These are phyloP conservation scores for Bombus haemorrhoidalis DNA, from an alignment of 1,140 invertebrate genomes.

Conservation along the genomic window DNA sequence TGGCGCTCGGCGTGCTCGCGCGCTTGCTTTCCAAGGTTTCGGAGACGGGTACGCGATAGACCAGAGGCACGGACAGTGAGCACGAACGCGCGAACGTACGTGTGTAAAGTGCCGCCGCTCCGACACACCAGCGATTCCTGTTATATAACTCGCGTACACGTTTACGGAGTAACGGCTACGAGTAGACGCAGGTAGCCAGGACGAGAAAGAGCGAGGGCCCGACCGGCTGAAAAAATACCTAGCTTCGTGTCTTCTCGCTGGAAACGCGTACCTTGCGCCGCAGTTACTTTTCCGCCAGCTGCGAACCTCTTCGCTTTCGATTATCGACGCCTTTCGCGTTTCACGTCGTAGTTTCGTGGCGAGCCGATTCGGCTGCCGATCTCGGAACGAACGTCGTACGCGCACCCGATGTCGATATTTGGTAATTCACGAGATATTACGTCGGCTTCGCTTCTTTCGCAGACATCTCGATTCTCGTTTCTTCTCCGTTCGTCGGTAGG, in stretches of 20 bases:
- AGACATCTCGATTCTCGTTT: neutral
- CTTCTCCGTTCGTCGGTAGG: neutral
- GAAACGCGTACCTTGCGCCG: no score
- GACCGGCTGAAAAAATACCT: neutral
- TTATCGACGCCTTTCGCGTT: neutral
- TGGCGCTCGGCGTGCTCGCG: neutral
- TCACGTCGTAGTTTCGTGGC: neutral
- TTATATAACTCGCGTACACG: slow-evolving; percentile 55
- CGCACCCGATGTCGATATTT: neutral
- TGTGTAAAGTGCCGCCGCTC: slow-evolving; percentile 69
- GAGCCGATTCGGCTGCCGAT: neutral
- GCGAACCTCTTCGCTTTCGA: neutral
- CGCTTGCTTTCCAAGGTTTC: slow-evolving; percentile 4
- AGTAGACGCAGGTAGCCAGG: neutral
- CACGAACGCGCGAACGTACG: slow-evolving; percentile 33
- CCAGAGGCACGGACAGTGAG: neutral
- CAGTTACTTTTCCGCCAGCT: no score
- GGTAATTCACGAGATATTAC: neutral
- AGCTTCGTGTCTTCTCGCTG: neutral
- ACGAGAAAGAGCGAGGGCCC: neutral
- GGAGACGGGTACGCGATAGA: neutral
- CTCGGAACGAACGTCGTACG: neutral
- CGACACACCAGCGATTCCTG: slow-evolving; percentile 47
- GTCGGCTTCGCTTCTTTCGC: no score
- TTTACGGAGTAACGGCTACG: neutral